A percentile compares a stretch with the other conserved stretches of the same genome.
phyloP scores from a whole-genome alignment of 2,888 invertebrate genomes.

The Cylloceria caligata region DNA sequence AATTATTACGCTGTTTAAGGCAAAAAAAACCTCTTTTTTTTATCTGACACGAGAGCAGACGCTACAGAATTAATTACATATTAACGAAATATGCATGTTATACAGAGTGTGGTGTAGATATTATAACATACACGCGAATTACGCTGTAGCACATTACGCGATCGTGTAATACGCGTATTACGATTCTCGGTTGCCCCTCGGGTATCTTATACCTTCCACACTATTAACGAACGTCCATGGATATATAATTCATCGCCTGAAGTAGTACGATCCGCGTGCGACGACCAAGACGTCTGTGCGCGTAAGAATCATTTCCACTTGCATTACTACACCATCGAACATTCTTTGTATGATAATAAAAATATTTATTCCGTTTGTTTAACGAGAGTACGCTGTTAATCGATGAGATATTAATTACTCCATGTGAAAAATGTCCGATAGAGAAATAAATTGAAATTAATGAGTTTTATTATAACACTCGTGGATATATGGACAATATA shows the following conservation, averaged over 20 bases:
- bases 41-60: background rate
- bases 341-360: background rate
- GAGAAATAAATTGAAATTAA: slow-evolving; percentile 20
- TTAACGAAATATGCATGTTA: slow-evolving; percentile 1
- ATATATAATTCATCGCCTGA: slow-evolving; percentile 15
- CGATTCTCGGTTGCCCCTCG: slow-evolving; percentile 23
- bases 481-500: background rate
- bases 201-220: slow-evolving; percentile 20
- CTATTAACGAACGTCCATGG: slow-evolving; percentile 46
- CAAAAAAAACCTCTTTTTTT: too few relatives aligned
- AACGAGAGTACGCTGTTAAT: background rate
- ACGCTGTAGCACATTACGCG: slow-evolving; percentile 23
- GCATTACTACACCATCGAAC: background rate
- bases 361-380: background rate
- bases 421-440: background rate
- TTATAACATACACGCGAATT: background rate
- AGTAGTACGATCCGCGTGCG: slow-evolving; percentile 2
- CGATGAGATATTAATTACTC: background rate
- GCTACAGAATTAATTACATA: slow-evolving; percentile 5
- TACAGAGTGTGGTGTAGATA: background rate
- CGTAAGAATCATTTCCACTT: background rate
- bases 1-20: background rate
- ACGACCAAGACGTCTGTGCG: background rate
- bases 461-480: background rate
- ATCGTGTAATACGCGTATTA: slow-evolving; percentile 21